Conservation (phyloP, 2,113 vertebrate species). For the Dipodomys spectabilis region DNA sequence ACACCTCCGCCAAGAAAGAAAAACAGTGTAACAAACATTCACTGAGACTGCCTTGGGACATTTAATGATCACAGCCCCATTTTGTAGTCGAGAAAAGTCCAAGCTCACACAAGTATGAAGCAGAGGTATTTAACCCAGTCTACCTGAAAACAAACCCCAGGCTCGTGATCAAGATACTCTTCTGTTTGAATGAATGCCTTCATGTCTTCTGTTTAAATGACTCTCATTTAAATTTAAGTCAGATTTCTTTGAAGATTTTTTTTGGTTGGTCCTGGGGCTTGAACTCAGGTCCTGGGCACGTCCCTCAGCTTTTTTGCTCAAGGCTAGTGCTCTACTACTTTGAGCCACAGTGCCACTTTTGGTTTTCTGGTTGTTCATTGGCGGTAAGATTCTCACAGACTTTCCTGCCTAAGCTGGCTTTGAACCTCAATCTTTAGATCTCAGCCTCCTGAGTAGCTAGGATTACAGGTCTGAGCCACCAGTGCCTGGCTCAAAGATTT, state of each 20-base stretch:
- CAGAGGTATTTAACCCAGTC: neutral
- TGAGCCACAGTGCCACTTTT: too few species aligned
- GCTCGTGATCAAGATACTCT: neutral
- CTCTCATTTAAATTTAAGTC: conserved; percentile 49
- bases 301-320: too few species aligned
- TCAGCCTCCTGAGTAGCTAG: too few species aligned
- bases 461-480: too few species aligned
- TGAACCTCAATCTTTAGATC: too few species aligned
- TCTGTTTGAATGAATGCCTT: neutral
- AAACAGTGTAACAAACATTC: neutral
- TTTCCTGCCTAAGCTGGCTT: too few species aligned
- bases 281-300: too few species aligned
- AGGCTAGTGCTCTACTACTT: too few species aligned
- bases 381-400: too few species aligned
- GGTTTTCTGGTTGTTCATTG: too few species aligned
- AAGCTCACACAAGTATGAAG: neutral
- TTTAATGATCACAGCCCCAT: neutral
- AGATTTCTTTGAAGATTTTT: neutral
- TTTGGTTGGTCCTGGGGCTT: too few species aligned
- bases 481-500: too few species aligned
- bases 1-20: neutral
- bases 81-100: neutral
- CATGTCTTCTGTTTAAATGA: neutral
- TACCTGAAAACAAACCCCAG: neutral
- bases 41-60: neutral